Conservation (phyloP, 2,113 vertebrate genomes). For the Xenotilapia leptura region DNA sequence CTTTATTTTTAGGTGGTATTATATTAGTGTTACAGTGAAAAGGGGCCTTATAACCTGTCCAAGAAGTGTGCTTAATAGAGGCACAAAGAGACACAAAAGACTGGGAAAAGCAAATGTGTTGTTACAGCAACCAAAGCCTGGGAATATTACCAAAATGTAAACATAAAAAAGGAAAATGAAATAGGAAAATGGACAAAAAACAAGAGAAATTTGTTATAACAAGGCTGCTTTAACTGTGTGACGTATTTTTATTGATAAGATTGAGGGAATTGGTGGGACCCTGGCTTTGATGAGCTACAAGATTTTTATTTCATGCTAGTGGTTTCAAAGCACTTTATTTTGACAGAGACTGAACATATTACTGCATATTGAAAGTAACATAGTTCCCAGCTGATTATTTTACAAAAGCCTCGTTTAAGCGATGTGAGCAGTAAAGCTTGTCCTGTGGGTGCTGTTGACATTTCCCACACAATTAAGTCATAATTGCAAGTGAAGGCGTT, state of each 20-base stretch:
- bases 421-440: not conserved
- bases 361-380: not conserved
- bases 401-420: not conserved
- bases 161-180: not conserved
- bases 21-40: not conserved
- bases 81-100: not conserved
- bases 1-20: not conserved
- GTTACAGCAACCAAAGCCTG: not conserved
- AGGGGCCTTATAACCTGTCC: not conserved
- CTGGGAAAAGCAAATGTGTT: not conserved
- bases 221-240: not conserved
- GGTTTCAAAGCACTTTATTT: not conserved
- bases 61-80: not conserved
- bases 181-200: not conserved
- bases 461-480: conserved; percentile 6
- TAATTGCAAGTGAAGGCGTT: not conserved
- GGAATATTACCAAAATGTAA: not conserved
- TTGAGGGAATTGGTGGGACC: not conserved
- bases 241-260: not conserved
- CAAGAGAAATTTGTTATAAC: not conserved
- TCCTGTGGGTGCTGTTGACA: conserved; percentile 18
- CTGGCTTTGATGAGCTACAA: not conserved
- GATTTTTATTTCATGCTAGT: not conserved
- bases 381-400: not conserved
- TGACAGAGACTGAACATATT: not conserved